Conservation (phyloP, 2,888 invertebrate genomes). For the Octonoba sinensis region DNA sequence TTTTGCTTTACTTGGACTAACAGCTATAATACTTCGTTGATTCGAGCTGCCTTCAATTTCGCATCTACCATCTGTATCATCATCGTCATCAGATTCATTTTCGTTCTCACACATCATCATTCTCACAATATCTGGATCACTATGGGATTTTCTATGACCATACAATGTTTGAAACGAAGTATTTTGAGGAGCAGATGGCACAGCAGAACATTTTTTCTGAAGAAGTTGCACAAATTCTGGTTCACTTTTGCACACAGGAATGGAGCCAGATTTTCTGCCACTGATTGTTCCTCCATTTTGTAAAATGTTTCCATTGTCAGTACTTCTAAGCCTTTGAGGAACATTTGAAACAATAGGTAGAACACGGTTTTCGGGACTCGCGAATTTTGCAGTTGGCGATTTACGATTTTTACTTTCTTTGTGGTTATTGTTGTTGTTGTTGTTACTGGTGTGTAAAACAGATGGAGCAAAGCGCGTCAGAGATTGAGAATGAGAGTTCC, state of each 20-base stretch:
- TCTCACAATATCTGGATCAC: constrained; percentile 59
- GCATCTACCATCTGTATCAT: constrained; percentile 20
- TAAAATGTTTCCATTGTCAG: constrained; percentile 86
- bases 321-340: constrained; percentile 76
- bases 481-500: constrained; percentile 50
- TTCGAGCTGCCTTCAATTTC: constrained; percentile 23
- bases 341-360: constrained; percentile 39
- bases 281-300: constrained; percentile 87
- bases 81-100: constrained; percentile 38
- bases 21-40: constrained; percentile 66
- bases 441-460: background rate
- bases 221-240: constrained; percentile 37
- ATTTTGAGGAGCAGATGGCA: constrained; percentile 1
- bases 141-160: constrained; percentile 57
- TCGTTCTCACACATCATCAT: constrained; percentile 64
- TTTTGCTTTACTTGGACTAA: constrained; percentile 74
- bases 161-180: constrained; percentile 25
- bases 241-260: background rate
- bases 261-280: constrained; percentile 72
- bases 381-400: constrained; percentile 19
- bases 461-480: constrained; percentile 20
- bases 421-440: background rate
- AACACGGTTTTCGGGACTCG: constrained; percentile 53
- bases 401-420: background rate
- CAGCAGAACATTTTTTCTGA: constrained; percentile 21